Base-by-base conservation (phyloP, 1,140 invertebrate species). In the Bombus affinis region DNA sequence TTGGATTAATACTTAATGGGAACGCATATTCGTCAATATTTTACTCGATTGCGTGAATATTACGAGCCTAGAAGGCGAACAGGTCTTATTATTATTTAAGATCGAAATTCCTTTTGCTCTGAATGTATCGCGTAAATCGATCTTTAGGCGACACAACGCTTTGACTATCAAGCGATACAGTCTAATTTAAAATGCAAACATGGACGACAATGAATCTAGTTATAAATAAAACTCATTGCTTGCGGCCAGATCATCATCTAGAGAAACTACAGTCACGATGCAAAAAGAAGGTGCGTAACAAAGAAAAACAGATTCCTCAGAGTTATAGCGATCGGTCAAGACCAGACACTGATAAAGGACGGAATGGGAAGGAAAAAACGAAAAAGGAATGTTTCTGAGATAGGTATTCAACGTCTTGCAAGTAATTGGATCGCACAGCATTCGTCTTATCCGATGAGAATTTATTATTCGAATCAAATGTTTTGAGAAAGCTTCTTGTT, bases 201-300 rank as follows among this genome's bases (percentile, higher is more conserved):
- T 73, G 39, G 84, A 75, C 87, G 85, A 89, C 76, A 92, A 89
- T 74, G 77, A 90, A 84, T 74, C 84, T 79, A 76, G 85, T 89
- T 90, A 92, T 93, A 94, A 94, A 94, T 94, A 93, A 92, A 93
- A 94, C 90, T 93, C 92, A 92, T 92, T 91, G 90, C 92, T 90
- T 70, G 85, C 72, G 89, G 93, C 88, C 90, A 91, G 92, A 92
- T 93, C 91, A 91, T 32, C 59, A 91, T 39, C 59, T 66, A 71
- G 37, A 35, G 77, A 79, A 78, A 71, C 76, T 37, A 42, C 42
- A 57, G 76, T 25, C 72, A 57, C 53, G 53, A 2, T 70, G 59
- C 72, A 25, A 32, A 62, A 32, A 44, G 57, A 77, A 25, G 70
- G 75, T 35, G 78, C 39, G 81, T 53, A 62, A 72, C 32, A 59